Base-by-base conservation (phyloP, 2,113 vertebrate species). In the Cyanoramphus novaezelandiae region DNA sequence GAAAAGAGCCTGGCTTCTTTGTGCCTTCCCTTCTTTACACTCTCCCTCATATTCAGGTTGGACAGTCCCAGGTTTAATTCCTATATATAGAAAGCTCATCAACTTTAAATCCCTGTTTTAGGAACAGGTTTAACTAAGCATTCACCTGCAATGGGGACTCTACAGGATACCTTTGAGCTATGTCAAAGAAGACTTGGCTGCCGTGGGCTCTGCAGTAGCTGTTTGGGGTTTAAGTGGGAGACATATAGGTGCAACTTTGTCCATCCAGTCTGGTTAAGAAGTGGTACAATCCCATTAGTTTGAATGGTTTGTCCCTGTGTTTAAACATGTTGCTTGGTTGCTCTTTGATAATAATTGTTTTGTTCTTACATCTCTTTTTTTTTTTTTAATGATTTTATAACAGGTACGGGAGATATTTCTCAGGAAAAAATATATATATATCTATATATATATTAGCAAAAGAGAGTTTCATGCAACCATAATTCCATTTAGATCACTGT, bases 401-500 rank as follows among this genome's bases (percentile, higher is more conserved):
- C 85, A 92, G 88, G 91, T 17, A 53, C 77, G 93, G 80, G 69
- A 95, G 88, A 94, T 17, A 70, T 81, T 97, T 94, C 95, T 96
- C 69, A 88, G 92, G 19, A 94, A 44, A 91, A 46, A 46, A 44
- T 44, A 81, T 5, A 52, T n/a, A n/a, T 57, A n/a, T 31, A 92
- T 44, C 92, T 62, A 96, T 90, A 90, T 95, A 92, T 91, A 86
- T 96, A 93, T 95, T 88, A 95, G 93, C 95, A 97, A 97, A 97
- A 97, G 92, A 92, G 92, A 95, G 97, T 97, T 98, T 97, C 96
- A 91, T 97, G 97, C 97, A 97, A 97, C 97, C 97, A 96, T 98
- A 98, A 98, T 98, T 98, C 98, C 97, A 98, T 98, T 98, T 98
- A 98, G 97, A 97, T 98, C 98, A 96, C 96, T 97, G 96, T 98